These are phyloP conservation scores for Thecophora atra DNA, from an alignment of 2,888 invertebrate species.

Conservation along the genomic window DNA sequence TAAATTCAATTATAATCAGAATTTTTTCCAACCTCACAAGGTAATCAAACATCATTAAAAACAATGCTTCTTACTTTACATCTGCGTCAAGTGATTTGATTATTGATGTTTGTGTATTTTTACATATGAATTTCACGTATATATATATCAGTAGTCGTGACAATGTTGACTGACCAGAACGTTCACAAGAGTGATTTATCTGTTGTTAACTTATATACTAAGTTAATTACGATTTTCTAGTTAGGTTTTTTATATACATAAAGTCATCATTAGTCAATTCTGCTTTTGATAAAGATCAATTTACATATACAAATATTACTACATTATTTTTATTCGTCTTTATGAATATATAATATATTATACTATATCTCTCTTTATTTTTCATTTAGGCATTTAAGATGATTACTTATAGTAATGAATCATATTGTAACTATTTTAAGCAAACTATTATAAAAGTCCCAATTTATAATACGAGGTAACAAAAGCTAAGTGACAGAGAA, in stretches of 20 bases:
- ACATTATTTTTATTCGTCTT: slow-evolving; percentile 25
- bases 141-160: no score
- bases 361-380: slow-evolving; percentile 49
- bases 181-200: no score
- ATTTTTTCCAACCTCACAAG: no score
- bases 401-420: slow-evolving; percentile 46
- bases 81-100: no score
- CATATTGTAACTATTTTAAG: slow-evolving; percentile 48
- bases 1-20: no score
- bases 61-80: no score
- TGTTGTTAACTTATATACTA: no score
- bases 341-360: slow-evolving; percentile 41
- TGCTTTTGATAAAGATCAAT: slow-evolving; percentile 4
- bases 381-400: slow-evolving; percentile 51
- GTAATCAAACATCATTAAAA: no score
- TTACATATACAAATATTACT: slow-evolving; percentile 20
- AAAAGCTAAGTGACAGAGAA: slow-evolving; percentile 40
- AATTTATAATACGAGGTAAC: slow-evolving; percentile 38
- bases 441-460: slow-evolving; percentile 43
- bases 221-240: no score
- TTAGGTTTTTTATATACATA: background rate
- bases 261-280: background rate
- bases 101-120: no score
- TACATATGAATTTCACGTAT: no score
- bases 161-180: no score